Evolutionary conservation across 2,888 invertebrate species (phyloP).

Genomic region (Mongoloraphidia duomilia): DNA sequence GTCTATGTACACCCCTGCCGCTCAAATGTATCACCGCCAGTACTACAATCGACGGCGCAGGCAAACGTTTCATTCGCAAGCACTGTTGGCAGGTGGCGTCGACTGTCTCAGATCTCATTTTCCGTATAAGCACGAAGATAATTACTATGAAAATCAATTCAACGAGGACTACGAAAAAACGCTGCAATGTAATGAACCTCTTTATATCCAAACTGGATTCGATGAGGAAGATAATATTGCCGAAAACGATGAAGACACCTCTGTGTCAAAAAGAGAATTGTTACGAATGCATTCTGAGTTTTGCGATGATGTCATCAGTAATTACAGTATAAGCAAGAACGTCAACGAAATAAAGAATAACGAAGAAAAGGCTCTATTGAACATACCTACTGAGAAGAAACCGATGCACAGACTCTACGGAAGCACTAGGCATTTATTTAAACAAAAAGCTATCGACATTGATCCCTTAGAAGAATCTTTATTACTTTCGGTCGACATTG

Average conservation of each 20-base stretch:
- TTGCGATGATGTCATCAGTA: constrained; percentile 19
- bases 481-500: constrained; percentile 23
- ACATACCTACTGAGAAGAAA: constrained; percentile 23
- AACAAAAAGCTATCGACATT: constrained; percentile 39
- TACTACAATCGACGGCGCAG: constrained; percentile 25
- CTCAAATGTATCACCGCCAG: constrained; percentile 18
- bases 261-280: not conserved
- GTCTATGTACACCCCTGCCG: constrained; percentile 22
- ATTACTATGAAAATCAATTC: constrained; percentile 22
- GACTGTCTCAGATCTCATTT: constrained; percentile 31
- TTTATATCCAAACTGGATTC: constrained; percentile 1
- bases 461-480: constrained; percentile 37
- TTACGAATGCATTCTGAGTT: constrained; percentile 15
- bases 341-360: constrained; percentile 1
- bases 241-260: not conserved
- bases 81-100: constrained; percentile 41
- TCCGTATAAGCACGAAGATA: constrained; percentile 6
- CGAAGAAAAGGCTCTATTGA: constrained; percentile 16
- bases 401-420: constrained; percentile 28
- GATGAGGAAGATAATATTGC: not conserved
- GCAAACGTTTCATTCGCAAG: constrained; percentile 44
- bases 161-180: constrained; percentile 10
- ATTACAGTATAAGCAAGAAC: constrained; percentile 15
- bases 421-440: constrained; percentile 42
- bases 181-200: not conserved